These are phyloP conservation scores for Eupithecia exiguata DNA, from an alignment of 2,888 invertebrate species.

Conservation along the genomic window DNA sequence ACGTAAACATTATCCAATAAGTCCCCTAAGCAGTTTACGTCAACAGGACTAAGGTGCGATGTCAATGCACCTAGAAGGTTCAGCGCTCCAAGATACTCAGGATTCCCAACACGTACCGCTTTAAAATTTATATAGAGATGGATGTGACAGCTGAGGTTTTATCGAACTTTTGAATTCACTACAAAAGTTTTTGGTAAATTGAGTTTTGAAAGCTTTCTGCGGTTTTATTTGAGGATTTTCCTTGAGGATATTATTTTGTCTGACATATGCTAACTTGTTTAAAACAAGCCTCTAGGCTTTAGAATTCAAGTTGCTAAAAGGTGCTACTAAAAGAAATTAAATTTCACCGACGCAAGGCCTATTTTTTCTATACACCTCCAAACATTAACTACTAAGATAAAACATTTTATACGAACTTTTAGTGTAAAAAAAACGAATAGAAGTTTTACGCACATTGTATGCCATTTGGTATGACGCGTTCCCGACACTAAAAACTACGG, in stretches of 20 bases:
- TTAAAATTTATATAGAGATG: slow-evolving; percentile 62
- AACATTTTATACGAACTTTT: background rate
- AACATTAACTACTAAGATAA: background rate
- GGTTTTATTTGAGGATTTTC: slow-evolving; percentile 25
- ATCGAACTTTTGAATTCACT: slow-evolving; percentile 43
- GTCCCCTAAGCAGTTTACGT: slow-evolving; percentile 4
- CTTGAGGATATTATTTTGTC: slow-evolving; percentile 10
- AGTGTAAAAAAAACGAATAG: no score
- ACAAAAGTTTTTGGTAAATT: slow-evolving; percentile 51
- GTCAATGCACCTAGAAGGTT: slow-evolving; percentile 75
- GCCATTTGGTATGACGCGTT: no score
- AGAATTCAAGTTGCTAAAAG: no score
- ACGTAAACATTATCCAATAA: background rate
- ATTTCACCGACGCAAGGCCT: no score
- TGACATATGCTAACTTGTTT: background rate
- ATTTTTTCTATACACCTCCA: no score
- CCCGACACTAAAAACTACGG: no score
- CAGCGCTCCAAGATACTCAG: slow-evolving; percentile 61
- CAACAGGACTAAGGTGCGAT: slow-evolving; percentile 43
- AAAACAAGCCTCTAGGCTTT: background rate
- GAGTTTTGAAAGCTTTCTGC: slow-evolving; percentile 47
- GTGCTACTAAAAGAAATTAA: no score
- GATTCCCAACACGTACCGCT: slow-evolving; percentile 69
- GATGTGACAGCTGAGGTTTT: slow-evolving; percentile 56
- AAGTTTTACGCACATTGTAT: no score